Percentiles rank a stretch among this genome's conserved stretches.
phyloP scores from a whole-genome alignment of 2,113 vertebrate genomes.

The Phalacrocorax pelagicus region DNA sequence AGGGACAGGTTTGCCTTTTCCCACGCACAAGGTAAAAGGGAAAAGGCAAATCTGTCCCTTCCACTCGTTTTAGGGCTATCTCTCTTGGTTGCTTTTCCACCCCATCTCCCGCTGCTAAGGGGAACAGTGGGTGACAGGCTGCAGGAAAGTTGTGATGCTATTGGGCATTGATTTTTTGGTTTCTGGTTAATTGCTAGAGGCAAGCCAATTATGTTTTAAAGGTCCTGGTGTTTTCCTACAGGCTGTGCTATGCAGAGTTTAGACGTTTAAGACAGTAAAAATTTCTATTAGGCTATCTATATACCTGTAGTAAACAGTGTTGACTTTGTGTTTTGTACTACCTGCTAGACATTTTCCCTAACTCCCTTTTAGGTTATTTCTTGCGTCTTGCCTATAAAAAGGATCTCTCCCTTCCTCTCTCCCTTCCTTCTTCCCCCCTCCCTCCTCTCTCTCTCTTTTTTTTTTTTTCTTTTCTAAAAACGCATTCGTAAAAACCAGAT shows the following conservation, averaged over 20 bases:
- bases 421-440: not conserved
- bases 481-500: not conserved
- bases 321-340: not conserved
- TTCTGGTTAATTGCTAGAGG: not conserved
- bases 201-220: not conserved
- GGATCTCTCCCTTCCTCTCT: not conserved
- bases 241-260: not conserved
- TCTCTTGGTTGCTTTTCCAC: not conserved
- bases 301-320: not conserved
- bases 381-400: slow-evolving; percentile 10
- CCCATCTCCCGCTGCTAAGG: not conserved
- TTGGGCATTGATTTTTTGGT: not conserved
- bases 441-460: not conserved
- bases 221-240: not conserved
- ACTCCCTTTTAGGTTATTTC: not conserved
- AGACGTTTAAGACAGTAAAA: not conserved
- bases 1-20: not conserved
- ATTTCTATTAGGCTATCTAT: not conserved
- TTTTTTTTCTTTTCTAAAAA: slow-evolving; percentile 13
- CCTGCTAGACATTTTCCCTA: not conserved
- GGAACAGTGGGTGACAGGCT: not conserved
- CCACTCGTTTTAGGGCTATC: not conserved
- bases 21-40: too few species aligned
- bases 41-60: not conserved
- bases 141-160: not conserved